Conservation (phyloP, 2,888 invertebrate genomes). For the Dichetophora obliterata region DNA sequence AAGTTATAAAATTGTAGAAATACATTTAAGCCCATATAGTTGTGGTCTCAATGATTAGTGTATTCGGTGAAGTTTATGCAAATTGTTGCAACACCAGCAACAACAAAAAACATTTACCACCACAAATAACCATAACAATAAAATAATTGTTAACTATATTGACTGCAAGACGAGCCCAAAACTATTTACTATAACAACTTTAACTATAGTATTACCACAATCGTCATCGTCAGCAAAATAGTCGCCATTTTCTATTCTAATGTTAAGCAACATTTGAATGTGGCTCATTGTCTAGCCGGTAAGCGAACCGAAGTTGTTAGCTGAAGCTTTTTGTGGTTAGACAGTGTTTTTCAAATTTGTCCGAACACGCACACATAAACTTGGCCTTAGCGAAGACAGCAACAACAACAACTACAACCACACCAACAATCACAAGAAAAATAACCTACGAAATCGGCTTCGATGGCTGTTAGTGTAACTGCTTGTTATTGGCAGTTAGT, state of each 20-base stretch:
- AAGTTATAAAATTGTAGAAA: not conserved
- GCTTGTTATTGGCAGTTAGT: not conserved
- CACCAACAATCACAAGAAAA: no score
- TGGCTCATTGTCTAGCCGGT: not conserved
- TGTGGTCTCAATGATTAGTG: not conserved
- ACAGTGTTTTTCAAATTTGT: not conserved
- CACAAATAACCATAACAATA: constrained; percentile 20
- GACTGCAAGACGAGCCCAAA: not conserved
- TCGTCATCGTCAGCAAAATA: no score
- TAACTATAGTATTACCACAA: not conserved
- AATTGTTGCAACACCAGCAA: not conserved
- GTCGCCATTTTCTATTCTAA: not conserved
- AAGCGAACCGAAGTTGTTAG: not conserved
- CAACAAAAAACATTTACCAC: no score
- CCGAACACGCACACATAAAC: constrained; percentile 2
- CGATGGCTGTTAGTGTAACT: not conserved
- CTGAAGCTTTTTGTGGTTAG: not conserved
- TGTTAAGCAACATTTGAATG: not conserved
- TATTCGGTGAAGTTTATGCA: not conserved
- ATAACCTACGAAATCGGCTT: not conserved
- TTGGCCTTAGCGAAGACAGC: not conserved
- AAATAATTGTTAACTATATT: constrained; percentile 13
- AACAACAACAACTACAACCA: no score
- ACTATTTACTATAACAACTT: constrained; percentile 2
- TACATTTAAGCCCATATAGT: not conserved